Conservation (phyloP, 1,140 invertebrate species). For the Branchinecta lindahli region DNA sequence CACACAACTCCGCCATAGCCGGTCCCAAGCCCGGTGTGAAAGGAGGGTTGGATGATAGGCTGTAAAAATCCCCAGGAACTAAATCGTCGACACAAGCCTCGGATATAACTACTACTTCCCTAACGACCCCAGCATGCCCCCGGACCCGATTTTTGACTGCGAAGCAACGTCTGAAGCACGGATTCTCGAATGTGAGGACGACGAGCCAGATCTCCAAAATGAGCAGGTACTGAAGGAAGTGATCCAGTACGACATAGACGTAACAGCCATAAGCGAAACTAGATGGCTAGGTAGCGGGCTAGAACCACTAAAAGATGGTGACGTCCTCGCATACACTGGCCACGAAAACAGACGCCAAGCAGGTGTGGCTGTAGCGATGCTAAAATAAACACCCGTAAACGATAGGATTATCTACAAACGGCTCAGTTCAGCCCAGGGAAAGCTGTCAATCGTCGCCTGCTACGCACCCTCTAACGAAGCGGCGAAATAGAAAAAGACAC, state of each 20-base stretch:
- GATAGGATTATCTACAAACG: not conserved
- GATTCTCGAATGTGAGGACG: constrained; percentile 5
- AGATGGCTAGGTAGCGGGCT: not conserved
- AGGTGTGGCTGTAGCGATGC: constrained; percentile 1
- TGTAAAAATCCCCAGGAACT: not conserved
- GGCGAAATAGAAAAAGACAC: constrained; percentile 5
- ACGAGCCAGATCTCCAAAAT: constrained; percentile 1
- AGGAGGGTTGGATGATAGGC: constrained; percentile 7
- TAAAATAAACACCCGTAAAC: constrained; percentile 5
- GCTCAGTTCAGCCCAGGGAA: not conserved
- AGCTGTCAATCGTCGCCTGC: constrained; percentile 4
- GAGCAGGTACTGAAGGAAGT: constrained; percentile 8
- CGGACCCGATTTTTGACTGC: constrained; percentile 7
- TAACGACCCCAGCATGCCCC: constrained; percentile 7
- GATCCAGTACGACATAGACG: constrained; percentile 5
- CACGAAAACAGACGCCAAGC: constrained; percentile 7
- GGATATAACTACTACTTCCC: constrained; percentile 5
- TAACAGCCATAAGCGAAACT: constrained; percentile 1
- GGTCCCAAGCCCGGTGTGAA: not conserved
- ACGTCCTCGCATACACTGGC: not conserved
- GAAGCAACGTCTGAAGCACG: not conserved
- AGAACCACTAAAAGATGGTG: not conserved
- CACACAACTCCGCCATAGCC: not conserved
- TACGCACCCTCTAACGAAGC: constrained; percentile 1
- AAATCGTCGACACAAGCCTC: constrained; percentile 3